phyloP scores from a whole-genome alignment of 64 coral and sea anemone species.

The Platygyra sinensis region DNA sequence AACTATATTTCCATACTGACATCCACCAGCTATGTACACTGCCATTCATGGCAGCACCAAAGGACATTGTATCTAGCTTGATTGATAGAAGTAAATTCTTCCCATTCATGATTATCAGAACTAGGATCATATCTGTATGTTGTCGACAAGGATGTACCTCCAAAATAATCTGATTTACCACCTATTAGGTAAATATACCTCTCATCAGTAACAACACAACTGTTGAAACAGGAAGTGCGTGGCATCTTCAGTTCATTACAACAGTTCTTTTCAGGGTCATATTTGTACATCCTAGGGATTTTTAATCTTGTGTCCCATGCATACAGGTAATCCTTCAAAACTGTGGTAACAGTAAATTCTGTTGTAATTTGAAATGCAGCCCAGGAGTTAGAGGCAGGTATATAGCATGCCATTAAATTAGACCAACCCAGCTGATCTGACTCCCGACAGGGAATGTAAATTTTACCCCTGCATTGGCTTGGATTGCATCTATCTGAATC shows the following conservation, averaged over 20 bases:
- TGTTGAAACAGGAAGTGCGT: neutral
- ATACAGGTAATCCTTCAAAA: neutral
- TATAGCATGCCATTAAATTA: neutral
- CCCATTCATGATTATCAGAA: neutral
- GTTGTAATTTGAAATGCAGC: neutral
- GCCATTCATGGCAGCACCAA: constrained; percentile 8
- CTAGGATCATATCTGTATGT: neutral
- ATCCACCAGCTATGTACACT: constrained; percentile 21
- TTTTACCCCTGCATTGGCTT: too few relatives aligned
- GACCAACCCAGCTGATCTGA: neutral
- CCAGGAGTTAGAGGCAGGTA: neutral
- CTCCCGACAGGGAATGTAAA: neutral
- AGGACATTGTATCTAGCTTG: neutral
- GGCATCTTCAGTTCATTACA: neutral
- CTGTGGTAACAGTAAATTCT: neutral
- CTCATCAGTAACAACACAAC: neutral
- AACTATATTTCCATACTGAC: neutral
- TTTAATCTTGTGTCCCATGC: neutral
- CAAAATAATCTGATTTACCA: neutral
- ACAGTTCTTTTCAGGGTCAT: neutral
- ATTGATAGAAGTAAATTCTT: constrained; percentile 3
- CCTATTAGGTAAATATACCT: neutral
- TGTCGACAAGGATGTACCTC: too few relatives aligned
- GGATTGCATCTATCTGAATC: neutral
- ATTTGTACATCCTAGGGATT: too few relatives aligned